Base-by-base conservation (phyloP, 2,888 invertebrate genomes). In the Thera britannica region DNA sequence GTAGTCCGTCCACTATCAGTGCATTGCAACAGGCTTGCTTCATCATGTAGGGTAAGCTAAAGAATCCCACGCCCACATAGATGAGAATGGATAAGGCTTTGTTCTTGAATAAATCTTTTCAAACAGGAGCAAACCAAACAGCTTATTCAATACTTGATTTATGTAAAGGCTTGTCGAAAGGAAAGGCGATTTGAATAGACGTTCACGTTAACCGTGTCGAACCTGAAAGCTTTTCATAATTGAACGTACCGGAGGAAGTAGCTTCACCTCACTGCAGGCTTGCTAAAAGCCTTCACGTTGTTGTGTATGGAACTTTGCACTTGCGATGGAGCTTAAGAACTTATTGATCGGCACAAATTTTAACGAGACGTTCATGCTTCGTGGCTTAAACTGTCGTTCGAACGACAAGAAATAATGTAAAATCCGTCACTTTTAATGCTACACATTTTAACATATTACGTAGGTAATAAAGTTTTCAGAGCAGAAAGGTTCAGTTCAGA, bases 171-270 rank as follows among this genome's bases (percentile, higher is more conserved):
- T 85, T 82, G 83, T 83, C 81, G 83, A 83, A 81, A 84, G 86
- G 84, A 84, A 84, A 83, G 86, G 82, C 83, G 85, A 91, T 90
- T 90, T 92, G 90, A 92, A 92, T 92, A 90, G 89, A 85, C 82
- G 83, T 85, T 83, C 82, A 84, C 81, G 83, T 83, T 86, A 84
- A 84, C 83, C 82, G 83, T 83, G 84, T 88, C 84, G 86, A 87
- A 89, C 83, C 86, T 90, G 88, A 90, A 91, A 91, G 90, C 90
- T 90, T 90, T 91, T 90, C 90, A 90, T 90, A 90, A 91, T 90
- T 87, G 89, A 85, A 86, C 83, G 80, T 78, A 76, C 79, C 73
- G 77, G 72, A 73, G 81, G 77, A 72, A 73, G 81, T 77, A 79
- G 83, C 83, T 84, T 81, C 85, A 83, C 87, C 87, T 88, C 83